These are phyloP conservation scores for Hydrolagus colliei DNA, from an alignment of 2,797 vertebrate species.

Conservation along the genomic window DNA sequence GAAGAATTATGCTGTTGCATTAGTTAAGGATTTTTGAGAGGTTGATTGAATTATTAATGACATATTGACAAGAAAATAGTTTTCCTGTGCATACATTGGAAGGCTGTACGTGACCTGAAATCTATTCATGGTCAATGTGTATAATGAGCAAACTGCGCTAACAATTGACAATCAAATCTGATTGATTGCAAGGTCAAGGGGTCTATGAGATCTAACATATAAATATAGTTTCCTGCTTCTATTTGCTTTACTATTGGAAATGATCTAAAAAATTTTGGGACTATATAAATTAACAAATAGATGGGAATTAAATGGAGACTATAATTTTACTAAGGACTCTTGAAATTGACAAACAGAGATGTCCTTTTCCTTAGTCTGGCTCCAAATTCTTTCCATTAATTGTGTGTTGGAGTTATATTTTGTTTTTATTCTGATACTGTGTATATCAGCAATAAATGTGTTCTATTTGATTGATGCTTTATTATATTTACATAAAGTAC, in stretches of 20 bases:
- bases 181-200: neutral
- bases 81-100: neutral
- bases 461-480: too few relatives aligned
- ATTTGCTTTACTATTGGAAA: too few relatives aligned
- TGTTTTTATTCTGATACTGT: neutral
- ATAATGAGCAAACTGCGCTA: neutral
- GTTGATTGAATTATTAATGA: constrained; percentile 6
- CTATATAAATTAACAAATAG: too few relatives aligned
- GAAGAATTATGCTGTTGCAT: neutral
- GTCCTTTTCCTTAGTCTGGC: too few relatives aligned
- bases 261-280: too few relatives aligned
- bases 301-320: too few relatives aligned
- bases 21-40: neutral
- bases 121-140: neutral
- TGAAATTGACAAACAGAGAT: too few relatives aligned
- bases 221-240: too few relatives aligned
- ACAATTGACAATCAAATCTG: neutral
- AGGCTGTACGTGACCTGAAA: neutral
- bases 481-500: neutral
- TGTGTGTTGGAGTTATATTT: neutral
- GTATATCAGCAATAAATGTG: neutral
- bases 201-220: too few relatives aligned
- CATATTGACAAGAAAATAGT: neutral
- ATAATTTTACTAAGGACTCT: too few relatives aligned
- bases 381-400: neutral